phyloP scores from a whole-genome alignment of 2,797 vertebrate species.

The Microhierax caerulescens region DNA sequence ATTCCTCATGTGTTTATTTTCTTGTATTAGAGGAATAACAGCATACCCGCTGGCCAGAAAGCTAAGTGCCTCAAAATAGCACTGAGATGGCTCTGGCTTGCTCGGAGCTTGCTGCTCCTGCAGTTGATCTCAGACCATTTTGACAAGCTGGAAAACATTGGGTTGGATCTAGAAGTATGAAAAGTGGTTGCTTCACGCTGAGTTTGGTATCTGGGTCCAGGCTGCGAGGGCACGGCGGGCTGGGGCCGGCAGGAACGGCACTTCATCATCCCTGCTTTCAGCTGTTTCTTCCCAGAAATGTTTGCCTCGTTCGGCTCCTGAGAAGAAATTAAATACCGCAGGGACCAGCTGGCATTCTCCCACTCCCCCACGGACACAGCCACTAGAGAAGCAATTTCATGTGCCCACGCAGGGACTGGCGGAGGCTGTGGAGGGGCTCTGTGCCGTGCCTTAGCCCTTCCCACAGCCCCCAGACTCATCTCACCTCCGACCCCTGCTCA shows the following conservation, averaged over 20 bases:
- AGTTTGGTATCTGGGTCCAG: not conserved
- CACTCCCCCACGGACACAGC: not conserved
- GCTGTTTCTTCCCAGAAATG: not conserved
- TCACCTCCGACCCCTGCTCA: not conserved
- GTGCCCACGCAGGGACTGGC: not conserved
- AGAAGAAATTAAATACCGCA: not conserved
- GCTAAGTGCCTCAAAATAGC: conserved; percentile 40
- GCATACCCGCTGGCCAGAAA: conserved; percentile 2
- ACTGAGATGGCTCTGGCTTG: not conserved
- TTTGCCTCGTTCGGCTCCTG: not conserved
- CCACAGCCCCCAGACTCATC: not conserved
- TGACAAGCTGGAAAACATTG: not conserved
- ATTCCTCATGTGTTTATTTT: conserved; percentile 37
- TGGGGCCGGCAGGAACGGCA: not conserved
- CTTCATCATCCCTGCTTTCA: not conserved
- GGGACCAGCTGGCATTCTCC: conserved; percentile 36
- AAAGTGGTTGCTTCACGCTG: not conserved
- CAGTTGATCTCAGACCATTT: not conserved
- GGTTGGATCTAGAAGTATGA: not conserved
- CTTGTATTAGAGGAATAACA: conserved; percentile 51
- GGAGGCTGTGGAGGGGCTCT: not conserved
- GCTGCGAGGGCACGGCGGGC: fast-evolving
- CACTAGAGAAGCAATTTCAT: not conserved
- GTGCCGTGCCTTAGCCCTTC: not conserved
- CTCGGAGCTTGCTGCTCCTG: not conserved